These are phyloP conservation scores for Stramonita haemastoma DNA, from an alignment of 2,888 invertebrate species.

Conservation along the genomic window DNA sequence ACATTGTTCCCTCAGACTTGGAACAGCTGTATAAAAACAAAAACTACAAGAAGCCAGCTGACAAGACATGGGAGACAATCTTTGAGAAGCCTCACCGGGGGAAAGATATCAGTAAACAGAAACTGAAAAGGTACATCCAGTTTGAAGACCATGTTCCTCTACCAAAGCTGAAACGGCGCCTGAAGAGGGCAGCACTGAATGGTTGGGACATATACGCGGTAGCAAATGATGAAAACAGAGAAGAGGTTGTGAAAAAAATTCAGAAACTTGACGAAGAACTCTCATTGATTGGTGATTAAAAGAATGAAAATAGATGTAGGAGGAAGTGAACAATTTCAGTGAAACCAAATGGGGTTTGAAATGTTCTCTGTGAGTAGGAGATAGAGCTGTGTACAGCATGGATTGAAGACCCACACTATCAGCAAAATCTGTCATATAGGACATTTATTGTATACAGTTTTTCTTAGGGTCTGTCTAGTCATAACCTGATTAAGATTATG, in stretches of 20 bases:
- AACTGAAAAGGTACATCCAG: conserved; percentile 53
- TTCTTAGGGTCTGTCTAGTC: too few species aligned
- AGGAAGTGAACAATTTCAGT: too few species aligned
- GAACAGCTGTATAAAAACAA: conserved; percentile 63
- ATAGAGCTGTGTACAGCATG: too few species aligned
- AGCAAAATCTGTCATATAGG: too few species aligned
- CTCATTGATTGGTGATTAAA: neutral
- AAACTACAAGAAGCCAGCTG: conserved; percentile 61
- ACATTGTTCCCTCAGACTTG: conserved; percentile 46
- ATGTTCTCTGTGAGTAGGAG: too few species aligned
- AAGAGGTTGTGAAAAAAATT: conserved; percentile 50
- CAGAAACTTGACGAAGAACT: conserved; percentile 9
- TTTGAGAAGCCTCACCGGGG: conserved; percentile 56
- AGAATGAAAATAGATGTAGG: neutral
- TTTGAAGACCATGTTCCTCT: conserved; percentile 59
- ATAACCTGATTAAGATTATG: too few species aligned
- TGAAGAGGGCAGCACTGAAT: conserved; percentile 59
- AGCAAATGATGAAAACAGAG: conserved; percentile 45
- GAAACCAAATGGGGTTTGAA: too few species aligned
- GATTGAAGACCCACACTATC: too few species aligned
- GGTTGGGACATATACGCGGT: conserved; percentile 58
- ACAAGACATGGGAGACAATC: conserved; percentile 65
- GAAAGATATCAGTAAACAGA: conserved; percentile 50
- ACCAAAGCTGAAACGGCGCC: conserved; percentile 57
- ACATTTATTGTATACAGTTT: too few species aligned